Conservation (phyloP, 2,888 invertebrate species). For the Pinctada fucata region DNA sequence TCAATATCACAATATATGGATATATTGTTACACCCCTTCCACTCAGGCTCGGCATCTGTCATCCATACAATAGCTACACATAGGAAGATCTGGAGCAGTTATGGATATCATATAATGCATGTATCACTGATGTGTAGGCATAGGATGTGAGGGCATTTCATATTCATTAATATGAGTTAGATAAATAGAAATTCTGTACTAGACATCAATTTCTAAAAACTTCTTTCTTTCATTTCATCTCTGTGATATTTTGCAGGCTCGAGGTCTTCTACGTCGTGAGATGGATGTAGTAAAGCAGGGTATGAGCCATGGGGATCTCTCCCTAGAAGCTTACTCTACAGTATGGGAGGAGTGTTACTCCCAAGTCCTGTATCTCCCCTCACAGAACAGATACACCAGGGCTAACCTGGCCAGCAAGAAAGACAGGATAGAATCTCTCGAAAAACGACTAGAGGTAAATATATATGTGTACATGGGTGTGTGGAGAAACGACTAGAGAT, state of each 20-base stretch:
- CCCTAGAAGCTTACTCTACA: conserved; percentile 91
- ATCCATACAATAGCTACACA: conserved; percentile 86
- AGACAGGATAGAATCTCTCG: conserved; percentile 94
- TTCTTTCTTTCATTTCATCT: too few species aligned
- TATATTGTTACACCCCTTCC: too few species aligned
- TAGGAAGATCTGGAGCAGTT: conserved; percentile 78
- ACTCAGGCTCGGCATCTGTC: conserved; percentile 79
- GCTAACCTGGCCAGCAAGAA: conserved; percentile 97
- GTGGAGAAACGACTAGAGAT: too few species aligned
- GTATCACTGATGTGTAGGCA: too few species aligned
- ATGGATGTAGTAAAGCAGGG: conserved; percentile 93
- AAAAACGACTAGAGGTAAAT: conserved; percentile 85
- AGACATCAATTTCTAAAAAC: too few species aligned
- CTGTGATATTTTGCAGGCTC: conserved; percentile 53
- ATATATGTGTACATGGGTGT: too few species aligned
- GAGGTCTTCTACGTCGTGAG: conserved; percentile 79
- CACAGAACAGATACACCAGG: conserved; percentile 93
- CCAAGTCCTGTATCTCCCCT: conserved; percentile 93
- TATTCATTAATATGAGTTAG: too few species aligned
- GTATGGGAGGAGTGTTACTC: conserved; percentile 98
- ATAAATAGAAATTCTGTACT: too few species aligned
- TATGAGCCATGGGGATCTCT: conserved; percentile 96
- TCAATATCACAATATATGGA: too few species aligned
- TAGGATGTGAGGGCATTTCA: too few species aligned
- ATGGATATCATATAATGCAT: background rate